Percentiles rank a stretch among this genome's conserved stretches.
Evolutionary conservation across 2,888 invertebrate genomes (phyloP).

Genomic region (Parnassius mnemosyne): DNA sequence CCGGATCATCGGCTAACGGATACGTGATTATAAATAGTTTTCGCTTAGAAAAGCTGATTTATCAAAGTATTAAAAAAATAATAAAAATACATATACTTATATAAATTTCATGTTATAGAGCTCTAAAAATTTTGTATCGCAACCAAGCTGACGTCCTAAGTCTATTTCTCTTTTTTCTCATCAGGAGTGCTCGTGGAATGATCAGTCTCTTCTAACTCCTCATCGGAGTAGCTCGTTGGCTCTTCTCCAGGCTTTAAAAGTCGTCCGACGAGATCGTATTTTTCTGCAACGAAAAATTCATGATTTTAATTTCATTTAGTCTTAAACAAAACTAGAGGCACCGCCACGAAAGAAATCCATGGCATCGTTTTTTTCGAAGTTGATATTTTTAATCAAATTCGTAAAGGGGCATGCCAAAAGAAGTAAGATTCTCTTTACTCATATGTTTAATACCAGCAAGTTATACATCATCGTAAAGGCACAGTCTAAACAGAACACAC

Average conservation of each 20-base stretch:
- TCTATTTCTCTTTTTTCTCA: conserved; percentile 62
- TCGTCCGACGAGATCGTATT: conserved; percentile 94
- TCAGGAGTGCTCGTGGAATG: conserved; percentile 48
- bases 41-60: conserved; percentile 20
- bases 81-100: conserved; percentile 19
- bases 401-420: too few species aligned
- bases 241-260: conserved; percentile 95
- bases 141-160: conserved; percentile 4
- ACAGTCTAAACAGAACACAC: too few species aligned
- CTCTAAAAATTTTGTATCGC: conserved; percentile 24
- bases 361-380: too few species aligned
- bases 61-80: conserved; percentile 16
- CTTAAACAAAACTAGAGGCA: not conserved
- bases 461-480: too few species aligned
- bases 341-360: not conserved
- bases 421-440: too few species aligned
- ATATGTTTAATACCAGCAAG: too few species aligned
- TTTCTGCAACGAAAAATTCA: conserved; percentile 83
- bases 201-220: conserved; percentile 84
- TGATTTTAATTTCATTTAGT: not conserved
- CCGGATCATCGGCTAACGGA: not conserved
- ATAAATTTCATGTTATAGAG: conserved; percentile 9
- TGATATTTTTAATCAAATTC: too few species aligned
- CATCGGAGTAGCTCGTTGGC: conserved; percentile 94
- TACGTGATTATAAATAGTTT: conserved; percentile 9